phyloP scores from a whole-genome alignment of 2,888 invertebrate genomes.

The Linnaemya tessellans region DNA sequence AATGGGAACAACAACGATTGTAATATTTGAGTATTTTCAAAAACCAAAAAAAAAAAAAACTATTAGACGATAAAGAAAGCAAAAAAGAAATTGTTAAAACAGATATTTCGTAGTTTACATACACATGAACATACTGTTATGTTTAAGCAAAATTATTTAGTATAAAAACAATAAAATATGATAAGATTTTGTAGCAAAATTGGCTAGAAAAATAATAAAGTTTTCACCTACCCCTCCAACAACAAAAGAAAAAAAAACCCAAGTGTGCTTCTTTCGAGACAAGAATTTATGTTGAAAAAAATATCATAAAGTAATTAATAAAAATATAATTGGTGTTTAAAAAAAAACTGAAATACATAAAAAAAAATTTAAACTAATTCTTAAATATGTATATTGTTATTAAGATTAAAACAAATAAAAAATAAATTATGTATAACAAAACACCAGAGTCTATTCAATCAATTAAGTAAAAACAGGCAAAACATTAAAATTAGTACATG shows the following conservation, averaged over 20 bases:
- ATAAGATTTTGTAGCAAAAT: constrained; percentile 62
- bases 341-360: constrained; percentile 9
- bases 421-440: constrained; percentile 43
- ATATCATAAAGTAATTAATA: constrained; percentile 40
- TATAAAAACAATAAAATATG: constrained; percentile 40
- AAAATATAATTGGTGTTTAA: constrained; percentile 42
- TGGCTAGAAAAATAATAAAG: constrained; percentile 30
- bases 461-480: constrained; percentile 6
- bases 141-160: constrained; percentile 39
- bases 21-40: constrained; percentile 74
- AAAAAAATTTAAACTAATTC: constrained; percentile 9
- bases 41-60: constrained; percentile 64
- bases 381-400: constrained; percentile 28
- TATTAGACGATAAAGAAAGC: constrained; percentile 41
- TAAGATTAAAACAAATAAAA: constrained; percentile 25
- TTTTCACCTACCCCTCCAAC: constrained; percentile 62
- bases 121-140: constrained; percentile 8
- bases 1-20: constrained; percentile 77
- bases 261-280: constrained; percentile 80
- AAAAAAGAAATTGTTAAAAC: constrained; percentile 46
- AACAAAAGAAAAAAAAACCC: constrained; percentile 74
- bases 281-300: constrained; percentile 59
- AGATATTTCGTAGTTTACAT: constrained; percentile 16
- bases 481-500: too few relatives aligned
- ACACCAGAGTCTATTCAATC: constrained; percentile 68